These are phyloP conservation scores for Ricordea florida DNA, from an alignment of 92 coral and sea anemone genomes.

Conservation along the genomic window DNA sequence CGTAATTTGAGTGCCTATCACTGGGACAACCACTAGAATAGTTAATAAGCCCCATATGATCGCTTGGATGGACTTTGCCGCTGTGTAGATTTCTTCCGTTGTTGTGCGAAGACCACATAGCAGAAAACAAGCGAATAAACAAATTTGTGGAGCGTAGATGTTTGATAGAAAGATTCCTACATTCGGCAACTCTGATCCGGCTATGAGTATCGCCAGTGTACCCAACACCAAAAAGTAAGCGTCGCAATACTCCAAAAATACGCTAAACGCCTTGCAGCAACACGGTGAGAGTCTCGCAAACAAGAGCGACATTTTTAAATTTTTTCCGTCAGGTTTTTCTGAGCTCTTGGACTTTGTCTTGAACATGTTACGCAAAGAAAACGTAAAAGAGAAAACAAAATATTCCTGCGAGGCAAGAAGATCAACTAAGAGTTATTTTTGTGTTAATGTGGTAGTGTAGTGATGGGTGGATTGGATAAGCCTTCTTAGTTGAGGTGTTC, in stretches of 20 bases:
- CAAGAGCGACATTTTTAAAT: too few relatives aligned
- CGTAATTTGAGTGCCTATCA: constrained; percentile 81
- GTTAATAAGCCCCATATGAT: constrained; percentile 75
- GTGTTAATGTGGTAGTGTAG: too few relatives aligned
- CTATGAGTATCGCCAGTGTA: constrained; percentile 37
- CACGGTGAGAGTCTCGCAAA: background rate
- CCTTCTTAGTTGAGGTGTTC: too few relatives aligned
- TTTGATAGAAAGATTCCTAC: constrained; percentile 53
- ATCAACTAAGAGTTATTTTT: too few relatives aligned
- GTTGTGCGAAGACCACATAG: constrained; percentile 82
- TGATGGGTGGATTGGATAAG: too few relatives aligned
- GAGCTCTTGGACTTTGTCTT: too few relatives aligned
- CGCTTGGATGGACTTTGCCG: constrained; percentile 72
- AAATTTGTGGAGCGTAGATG: constrained; percentile 32
- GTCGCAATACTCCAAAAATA: constrained; percentile 20
- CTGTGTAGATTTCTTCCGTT: constrained; percentile 59
- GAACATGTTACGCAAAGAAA: too few relatives aligned
- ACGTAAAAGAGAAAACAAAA: too few relatives aligned
- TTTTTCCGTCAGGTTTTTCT: too few relatives aligned
- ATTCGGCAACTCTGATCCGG: constrained; percentile 62
- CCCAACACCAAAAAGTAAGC: constrained; percentile 69
- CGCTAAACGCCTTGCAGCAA: background rate
- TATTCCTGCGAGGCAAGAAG: too few relatives aligned
- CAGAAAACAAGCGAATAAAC: constrained; percentile 47
- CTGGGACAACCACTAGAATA: constrained; percentile 70